Percentiles rank a stretch among this genome's conserved stretches.
Conservation (phyloP, 2,888 invertebrate genomes). For the Hypsopygia costalis region DNA sequence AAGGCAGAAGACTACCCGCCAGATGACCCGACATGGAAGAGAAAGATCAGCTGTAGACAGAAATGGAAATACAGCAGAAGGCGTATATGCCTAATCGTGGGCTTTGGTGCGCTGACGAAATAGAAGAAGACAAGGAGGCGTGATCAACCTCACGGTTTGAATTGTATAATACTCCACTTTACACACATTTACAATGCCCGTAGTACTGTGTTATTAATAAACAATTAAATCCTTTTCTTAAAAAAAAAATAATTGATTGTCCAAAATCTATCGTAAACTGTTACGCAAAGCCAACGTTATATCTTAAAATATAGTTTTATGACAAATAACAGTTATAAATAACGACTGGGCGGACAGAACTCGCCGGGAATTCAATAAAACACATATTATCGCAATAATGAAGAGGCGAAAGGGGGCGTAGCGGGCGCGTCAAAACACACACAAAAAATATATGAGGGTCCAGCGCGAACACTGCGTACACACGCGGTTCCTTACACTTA, state of each 20-base stretch:
- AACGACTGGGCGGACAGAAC: conserved; percentile 39
- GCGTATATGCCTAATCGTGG: no score
- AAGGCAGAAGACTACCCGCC: no score
- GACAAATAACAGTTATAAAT: conserved; percentile 25
- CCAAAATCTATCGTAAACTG: neutral
- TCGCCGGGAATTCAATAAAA: conserved; percentile 39
- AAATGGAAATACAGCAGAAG: no score
- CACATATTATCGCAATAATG: conserved; percentile 48
- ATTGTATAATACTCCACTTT: no score
- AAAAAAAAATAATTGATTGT: neutral
- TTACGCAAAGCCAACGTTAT: neutral
- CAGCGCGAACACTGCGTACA: conserved; percentile 17
- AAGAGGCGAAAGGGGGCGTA: conserved; percentile 53
- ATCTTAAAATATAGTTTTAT: conserved; percentile 15
- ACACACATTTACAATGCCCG: no score
- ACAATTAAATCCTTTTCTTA: neutral
- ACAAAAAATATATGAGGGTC: conserved; percentile 25
- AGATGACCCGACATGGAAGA: no score
- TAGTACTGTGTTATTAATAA: neutral
- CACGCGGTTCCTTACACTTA: neutral
- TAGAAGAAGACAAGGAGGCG: no score
- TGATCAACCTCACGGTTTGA: no score
- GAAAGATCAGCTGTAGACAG: no score
- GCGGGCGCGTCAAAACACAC: conserved; percentile 20
- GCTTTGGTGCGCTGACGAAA: no score